phyloP scores from a whole-genome alignment of 92 coral and sea anemone genomes.

The Zoanthus solanderi region DNA sequence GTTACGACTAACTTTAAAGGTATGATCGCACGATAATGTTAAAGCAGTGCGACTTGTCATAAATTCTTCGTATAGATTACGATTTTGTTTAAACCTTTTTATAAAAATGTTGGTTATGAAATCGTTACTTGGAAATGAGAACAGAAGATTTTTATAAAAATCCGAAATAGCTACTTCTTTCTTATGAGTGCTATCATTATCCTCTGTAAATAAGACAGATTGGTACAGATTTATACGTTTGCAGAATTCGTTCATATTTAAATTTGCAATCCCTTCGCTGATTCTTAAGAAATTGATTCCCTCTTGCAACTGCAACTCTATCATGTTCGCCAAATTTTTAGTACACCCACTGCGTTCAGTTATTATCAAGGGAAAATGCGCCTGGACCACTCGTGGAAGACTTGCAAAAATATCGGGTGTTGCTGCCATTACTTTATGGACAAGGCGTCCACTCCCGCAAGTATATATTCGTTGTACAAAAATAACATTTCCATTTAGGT shows the following conservation, averaged over 20 bases:
- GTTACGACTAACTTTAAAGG: slow-evolving; percentile 18
- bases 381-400: slow-evolving; percentile 36
- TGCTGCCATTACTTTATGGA: slow-evolving; percentile 40
- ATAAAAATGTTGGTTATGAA: slow-evolving; percentile 42
- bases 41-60: slow-evolving; percentile 33
- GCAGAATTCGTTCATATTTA: slow-evolving; percentile 27
- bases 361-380: slow-evolving; percentile 45
- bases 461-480: slow-evolving; percentile 22
- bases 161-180: slow-evolving; percentile 8
- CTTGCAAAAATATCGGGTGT: slow-evolving; percentile 34
- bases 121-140: slow-evolving; percentile 60
- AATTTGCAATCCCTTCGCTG: slow-evolving; percentile 52
- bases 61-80: slow-evolving; percentile 1
- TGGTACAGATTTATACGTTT: slow-evolving; percentile 15
- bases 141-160: slow-evolving; percentile 36
- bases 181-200: not conserved
- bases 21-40: slow-evolving; percentile 43
- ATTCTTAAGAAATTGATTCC: slow-evolving; percentile 56
- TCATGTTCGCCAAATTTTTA: slow-evolving; percentile 17
- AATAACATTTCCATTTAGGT: no score
- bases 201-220: slow-evolving; percentile 14
- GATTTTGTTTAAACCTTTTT: slow-evolving; percentile 12
- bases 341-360: slow-evolving; percentile 55
- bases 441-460: slow-evolving; percentile 42
- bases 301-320: slow-evolving; percentile 49